Conservation (phyloP, 2,888 invertebrate genomes). For the Cheilosia grossa region DNA sequence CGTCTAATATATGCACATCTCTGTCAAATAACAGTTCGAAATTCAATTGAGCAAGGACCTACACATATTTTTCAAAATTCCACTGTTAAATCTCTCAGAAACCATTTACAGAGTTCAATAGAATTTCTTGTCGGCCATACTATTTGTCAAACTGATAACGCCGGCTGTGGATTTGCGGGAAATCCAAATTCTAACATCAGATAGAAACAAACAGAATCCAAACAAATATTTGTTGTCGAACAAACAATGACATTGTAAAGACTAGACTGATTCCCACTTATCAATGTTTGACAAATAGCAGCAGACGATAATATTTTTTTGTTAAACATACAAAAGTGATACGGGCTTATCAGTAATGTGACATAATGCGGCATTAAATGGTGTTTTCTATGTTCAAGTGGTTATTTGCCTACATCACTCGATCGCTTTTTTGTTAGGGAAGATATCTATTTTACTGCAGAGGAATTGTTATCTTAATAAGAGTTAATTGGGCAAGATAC, state of each 20-base stretch:
- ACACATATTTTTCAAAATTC: too few relatives aligned
- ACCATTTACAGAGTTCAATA: too few relatives aligned
- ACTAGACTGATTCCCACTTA: not conserved
- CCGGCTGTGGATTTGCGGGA: constrained; percentile 1
- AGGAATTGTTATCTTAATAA: not conserved
- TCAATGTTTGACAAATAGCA: not conserved
- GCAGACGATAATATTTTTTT: not conserved
- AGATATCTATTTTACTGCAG: not conserved
- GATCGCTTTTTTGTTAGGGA: not conserved
- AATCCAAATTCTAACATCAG: not conserved
- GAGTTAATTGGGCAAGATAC: not conserved
- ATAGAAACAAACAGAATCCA: not conserved
- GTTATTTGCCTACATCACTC: not conserved
- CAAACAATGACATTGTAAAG: constrained; percentile 8
- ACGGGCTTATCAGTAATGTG: not conserved
- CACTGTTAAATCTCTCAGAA: too few relatives aligned
- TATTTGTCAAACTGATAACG: constrained; percentile 14
- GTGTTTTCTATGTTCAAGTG: not conserved
- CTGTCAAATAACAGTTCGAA: too few relatives aligned
- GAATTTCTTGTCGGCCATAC: too few relatives aligned
- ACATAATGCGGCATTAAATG: not conserved
- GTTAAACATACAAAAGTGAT: not conserved
- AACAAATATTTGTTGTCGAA: constrained; percentile 16
- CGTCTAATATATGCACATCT: too few relatives aligned
- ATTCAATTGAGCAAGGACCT: too few relatives aligned